These are phyloP conservation scores for Stigmatopora nigra DNA, from an alignment of 2,113 vertebrate genomes.

Conservation along the genomic window DNA sequence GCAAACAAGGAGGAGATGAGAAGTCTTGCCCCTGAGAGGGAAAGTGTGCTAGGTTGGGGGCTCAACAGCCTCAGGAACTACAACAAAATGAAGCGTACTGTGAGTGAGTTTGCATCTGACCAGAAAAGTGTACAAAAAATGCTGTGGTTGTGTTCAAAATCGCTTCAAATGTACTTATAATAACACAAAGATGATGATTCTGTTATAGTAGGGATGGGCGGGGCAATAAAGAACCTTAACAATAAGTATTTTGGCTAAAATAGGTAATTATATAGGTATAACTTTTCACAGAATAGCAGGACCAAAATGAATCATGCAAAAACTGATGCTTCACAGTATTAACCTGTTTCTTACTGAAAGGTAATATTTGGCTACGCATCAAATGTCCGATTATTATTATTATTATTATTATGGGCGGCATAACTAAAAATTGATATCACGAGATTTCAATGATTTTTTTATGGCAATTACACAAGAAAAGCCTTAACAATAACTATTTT, in stretches of 20 bases:
- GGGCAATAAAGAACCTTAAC: no score
- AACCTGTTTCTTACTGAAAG: neutral
- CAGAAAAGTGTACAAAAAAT: neutral
- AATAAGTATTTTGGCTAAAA: no score
- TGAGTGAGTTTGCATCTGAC: neutral
- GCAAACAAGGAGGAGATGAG: conserved; percentile 40
- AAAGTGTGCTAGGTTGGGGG: conserved; percentile 21
- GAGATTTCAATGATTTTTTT: no score
- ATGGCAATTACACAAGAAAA: no score
- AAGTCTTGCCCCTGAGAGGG: conserved; percentile 17
- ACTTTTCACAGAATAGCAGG: neutral
- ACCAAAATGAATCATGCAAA: neutral
- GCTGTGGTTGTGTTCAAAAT: neutral
- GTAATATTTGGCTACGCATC: neutral
- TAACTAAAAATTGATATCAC: no score
- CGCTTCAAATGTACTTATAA: neutral
- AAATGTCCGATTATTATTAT: no score
- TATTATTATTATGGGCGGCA: no score
- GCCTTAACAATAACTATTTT: no score
- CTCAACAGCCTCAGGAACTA: conserved; percentile 13
- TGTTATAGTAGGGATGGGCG: no score
- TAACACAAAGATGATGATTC: no score
- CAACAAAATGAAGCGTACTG: conserved; percentile 18
- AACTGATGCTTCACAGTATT: no score
- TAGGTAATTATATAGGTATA: no score